Evolutionary conservation across 1,140 invertebrate species (phyloP), one percentile per base, ranked within the genome.

Genomic region (Solen grandis): DNA sequence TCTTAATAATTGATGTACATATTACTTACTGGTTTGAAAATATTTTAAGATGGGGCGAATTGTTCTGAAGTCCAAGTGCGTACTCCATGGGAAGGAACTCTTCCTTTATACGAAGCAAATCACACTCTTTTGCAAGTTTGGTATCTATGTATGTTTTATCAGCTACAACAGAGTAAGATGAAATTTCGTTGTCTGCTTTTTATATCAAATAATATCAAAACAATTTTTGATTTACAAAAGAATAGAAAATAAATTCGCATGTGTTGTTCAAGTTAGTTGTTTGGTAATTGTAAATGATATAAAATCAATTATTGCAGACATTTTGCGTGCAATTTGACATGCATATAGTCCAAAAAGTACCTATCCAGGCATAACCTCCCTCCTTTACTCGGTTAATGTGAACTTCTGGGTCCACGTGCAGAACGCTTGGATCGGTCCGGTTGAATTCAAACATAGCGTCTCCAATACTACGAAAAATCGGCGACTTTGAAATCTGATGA

Each of bases 1-100:
- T n/a, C n/a, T n/a, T n/a, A n/a, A n/a, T n/a, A n/a, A n/a, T n/a
- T n/a, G n/a, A n/a, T n/a, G n/a, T n/a, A n/a, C n/a, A n/a, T n/a
- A n/a, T n/a, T 29, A 38, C 80, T 63, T 83, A 87, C 86, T 83
- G 59, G 31, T 77, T 60, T 36, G 74, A 79, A 63, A 87, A 87
- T 33, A 84, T 36, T 19, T 69, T 59, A 2, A 57, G 76, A 54
- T 80, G 83, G 4, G 80, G 63, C n/a, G 86, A 87, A 31, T 83
- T 72, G 50, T 87, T 85, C 25, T 78, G 86, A 16, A 87, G 63
- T 3, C 72, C 84, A 36, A 85, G 46, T 2, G 75, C 84, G 31
- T 85, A 84, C 14, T 79, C 52, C 41, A 76, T 79, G n/a, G 75
- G 69, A 2, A 84, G 62, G 38, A 84, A 82, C 31, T 84, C 69